Base-by-base conservation (phyloP, 1,140 invertebrate species). In the Brachionus koreanus region DNA sequence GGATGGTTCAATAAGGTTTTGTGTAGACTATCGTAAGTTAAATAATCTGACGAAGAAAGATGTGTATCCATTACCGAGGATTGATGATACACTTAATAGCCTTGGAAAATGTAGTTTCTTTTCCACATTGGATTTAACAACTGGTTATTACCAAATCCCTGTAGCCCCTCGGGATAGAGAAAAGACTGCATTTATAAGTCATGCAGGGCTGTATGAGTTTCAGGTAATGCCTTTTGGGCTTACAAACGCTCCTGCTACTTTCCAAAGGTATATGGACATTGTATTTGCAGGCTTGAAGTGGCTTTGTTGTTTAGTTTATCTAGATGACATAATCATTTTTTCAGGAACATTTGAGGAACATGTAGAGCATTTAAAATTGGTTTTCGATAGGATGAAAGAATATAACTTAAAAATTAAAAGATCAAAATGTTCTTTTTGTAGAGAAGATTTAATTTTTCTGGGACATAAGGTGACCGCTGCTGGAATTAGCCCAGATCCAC, bases 211-310 rank as follows among this genome's bases (percentile, higher is more conserved):
- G 9, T 86, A 83, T 69, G 84, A 85, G 69, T 87, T 84, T 69
- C 84, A 49, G 6, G 74, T 84, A 1, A 87, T 90, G 86, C 87
- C 88, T 0, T 90, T 89, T 83, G 89, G 88, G 0, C 83, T 90
- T 1, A 82, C 82, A 1, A 87, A 87, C 23, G 85, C 87, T 1
- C 86, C 85, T 12, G 86, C 87, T 1, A 88, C 86, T 0, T 87
- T 87, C 82, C 85, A 86, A 77, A n/a, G 86, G 16, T 82, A 86
- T 10, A 85, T 88, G 61, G 85, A 87, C 43, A 63, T 82, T 42
- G 75, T 84, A 13, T 42, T 77, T 12, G 37, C 49, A 0, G 75
- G 57, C 1, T 25, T 79, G 9, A 79, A 61, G 33, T 57, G 46
- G 33, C 35, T 10, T 3, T 57, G 46, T 13, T 79, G 75, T 37